Evolutionary conservation across 2,113 vertebrate species (phyloP), one percentile per base, ranked within the genome.

Genomic region (Ochotona princeps): DNA sequence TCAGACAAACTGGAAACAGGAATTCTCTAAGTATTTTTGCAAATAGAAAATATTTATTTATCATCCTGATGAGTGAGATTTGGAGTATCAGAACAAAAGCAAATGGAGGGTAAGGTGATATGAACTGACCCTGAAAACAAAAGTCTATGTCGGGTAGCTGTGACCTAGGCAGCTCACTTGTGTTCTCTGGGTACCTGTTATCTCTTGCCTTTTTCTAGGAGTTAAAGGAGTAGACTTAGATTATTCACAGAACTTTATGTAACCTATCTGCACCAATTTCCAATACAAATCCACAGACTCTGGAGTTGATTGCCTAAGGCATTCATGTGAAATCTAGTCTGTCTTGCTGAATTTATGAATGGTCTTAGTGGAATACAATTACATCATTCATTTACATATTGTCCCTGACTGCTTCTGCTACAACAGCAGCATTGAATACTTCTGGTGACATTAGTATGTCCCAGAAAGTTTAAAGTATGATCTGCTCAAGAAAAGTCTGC

Each of bases 391-490:
- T 35, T 67, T 87, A 26, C 10, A 21, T 54, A n/a, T 20, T 67
- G 7, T 14, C 74, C 38, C 26, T 76, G 69, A n/a, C 9, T 91
- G 11, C 6, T 81, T 75, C n/a, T 28, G 32, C 12, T 75, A 12
- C 11, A 51, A 20, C 12, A 18, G 49, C 35, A 69, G 7, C 30
- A 3, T 13, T 73, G 66, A 38, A 0, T 30, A 47, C 13, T 26
- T 69, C 8, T 30, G 2, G 60, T 7, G 81, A 8, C 17, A 35
- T 35, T 1, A 3, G 0, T 1, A 0, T 65, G 30, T 4, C 18
- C 60, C 21, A n/a, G 4, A 66, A 61, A 89, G 13, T 2, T 38
- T 60, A 49, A 69, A 49, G 25, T 61, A 25, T 69, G 60, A 6
- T 35, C 23, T 57, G 32, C 28, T 21, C 14, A 49, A 75, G 57